Evolutionary conservation across 2,797 vertebrate genomes (phyloP).

Genomic region (Clamator glandarius): DNA sequence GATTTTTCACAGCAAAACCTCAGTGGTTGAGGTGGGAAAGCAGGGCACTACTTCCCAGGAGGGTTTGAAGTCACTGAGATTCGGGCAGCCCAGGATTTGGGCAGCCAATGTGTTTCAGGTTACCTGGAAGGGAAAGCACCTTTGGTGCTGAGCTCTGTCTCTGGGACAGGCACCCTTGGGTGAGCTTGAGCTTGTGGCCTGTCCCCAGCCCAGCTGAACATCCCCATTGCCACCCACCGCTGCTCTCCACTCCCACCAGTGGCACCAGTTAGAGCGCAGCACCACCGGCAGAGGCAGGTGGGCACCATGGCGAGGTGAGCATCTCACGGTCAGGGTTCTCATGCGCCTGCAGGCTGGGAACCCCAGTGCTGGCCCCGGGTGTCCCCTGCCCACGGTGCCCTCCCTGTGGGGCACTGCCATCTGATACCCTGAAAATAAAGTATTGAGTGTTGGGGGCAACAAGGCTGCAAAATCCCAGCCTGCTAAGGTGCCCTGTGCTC

Average conservation of each 20-base stretch:
- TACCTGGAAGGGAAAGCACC: background rate
- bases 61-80: background rate
- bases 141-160: rapidly evolving
- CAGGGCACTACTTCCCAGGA: background rate
- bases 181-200: rapidly evolving
- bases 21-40: background rate
- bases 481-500: background rate
- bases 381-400: background rate
- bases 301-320: rapidly evolving
- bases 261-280: background rate
- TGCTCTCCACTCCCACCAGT: background rate
- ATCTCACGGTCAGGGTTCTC: rapidly evolving
- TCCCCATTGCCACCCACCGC: rapidly evolving
- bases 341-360: background rate
- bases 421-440: background rate
- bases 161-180: background rate
- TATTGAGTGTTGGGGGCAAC: background rate
- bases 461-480: background rate
- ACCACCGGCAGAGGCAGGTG: background rate
- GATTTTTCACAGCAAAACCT: background rate
- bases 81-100: background rate
- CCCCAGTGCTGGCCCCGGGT: background rate
- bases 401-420: too few species aligned
- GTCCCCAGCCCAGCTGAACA: background rate
- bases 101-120: rapidly evolving